A percentile compares a stretch with the other conserved stretches of the same genome.
These are phyloP conservation scores for Rhorus exstirpatorius DNA, from an alignment of 2,888 invertebrate species.

Conservation along the genomic window DNA sequence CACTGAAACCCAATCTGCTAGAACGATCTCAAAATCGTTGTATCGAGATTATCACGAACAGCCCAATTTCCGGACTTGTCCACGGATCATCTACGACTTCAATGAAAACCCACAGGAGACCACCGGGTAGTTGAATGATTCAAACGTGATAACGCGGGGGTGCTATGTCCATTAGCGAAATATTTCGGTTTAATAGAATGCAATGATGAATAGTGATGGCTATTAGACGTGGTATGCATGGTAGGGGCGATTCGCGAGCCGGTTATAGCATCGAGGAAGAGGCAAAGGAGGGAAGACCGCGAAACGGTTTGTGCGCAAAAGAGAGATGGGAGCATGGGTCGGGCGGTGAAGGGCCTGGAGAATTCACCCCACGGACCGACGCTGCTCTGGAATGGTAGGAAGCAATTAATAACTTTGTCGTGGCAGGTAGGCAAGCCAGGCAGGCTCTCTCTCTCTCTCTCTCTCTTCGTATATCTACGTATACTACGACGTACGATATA, in stretches of 20 bases:
- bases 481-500: slow-evolving; percentile 49
- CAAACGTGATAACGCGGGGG: slow-evolving; percentile 37
- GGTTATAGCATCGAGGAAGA: slow-evolving; percentile 39
- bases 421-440: slow-evolving; percentile 80
- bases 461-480: slow-evolving; percentile 51
- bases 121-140: slow-evolving; percentile 24
- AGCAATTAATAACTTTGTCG: slow-evolving; percentile 85
- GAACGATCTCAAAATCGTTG: too few relatives aligned
- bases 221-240: slow-evolving; percentile 73
- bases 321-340: slow-evolving; percentile 65
- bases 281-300: slow-evolving; percentile 59
- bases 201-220: slow-evolving; percentile 79
- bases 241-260: slow-evolving; percentile 50
- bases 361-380: slow-evolving; percentile 76
- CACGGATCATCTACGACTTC: not conserved
- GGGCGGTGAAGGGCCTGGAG: slow-evolving; percentile 70
- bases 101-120: slow-evolving; percentile 25
- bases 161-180: slow-evolving; percentile 71
- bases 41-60: too few relatives aligned
- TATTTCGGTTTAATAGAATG: slow-evolving; percentile 74
- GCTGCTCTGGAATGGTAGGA: slow-evolving; percentile 81
- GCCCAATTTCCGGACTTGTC: too few relatives aligned
- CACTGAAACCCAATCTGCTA: too few relatives aligned
- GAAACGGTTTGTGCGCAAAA: slow-evolving; percentile 38
- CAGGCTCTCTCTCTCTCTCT: slow-evolving; percentile 41